These are phyloP conservation scores for Indicator maculatus DNA, from an alignment of 2,113 vertebrate species.

Conservation along the genomic window DNA sequence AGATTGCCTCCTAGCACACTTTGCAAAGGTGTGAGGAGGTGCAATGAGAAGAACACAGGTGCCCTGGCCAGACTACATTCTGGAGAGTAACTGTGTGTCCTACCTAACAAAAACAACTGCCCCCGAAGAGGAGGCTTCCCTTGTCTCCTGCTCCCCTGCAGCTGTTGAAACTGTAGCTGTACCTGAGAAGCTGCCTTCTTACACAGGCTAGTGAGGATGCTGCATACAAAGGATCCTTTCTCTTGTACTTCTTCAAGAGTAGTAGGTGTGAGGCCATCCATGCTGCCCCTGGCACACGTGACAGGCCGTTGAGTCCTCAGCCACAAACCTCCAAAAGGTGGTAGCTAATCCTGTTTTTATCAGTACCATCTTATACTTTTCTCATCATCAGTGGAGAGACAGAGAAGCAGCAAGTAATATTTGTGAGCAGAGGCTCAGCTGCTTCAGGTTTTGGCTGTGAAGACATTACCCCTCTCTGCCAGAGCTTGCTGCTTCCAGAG, in stretches of 20 bases:
- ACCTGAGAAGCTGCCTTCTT: not conserved
- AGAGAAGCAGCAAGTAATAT: not conserved
- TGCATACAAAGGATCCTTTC: not conserved
- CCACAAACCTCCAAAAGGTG: not conserved
- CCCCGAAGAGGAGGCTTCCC: not conserved
- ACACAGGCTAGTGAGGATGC: not conserved
- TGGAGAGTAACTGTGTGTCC: not conserved
- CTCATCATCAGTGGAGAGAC: not conserved
- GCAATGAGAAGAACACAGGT: not conserved
- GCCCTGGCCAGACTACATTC: not conserved
- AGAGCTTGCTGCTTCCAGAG: not conserved
- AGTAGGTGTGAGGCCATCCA: not conserved
- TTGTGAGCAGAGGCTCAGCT: not conserved
- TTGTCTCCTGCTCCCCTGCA: not conserved
- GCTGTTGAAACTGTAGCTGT: not conserved
- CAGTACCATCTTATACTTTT: not conserved
- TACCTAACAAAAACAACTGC: not conserved
- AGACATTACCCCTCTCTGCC: not conserved
- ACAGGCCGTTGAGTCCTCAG: not conserved
- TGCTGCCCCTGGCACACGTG: not conserved
- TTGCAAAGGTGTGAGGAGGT: not conserved
- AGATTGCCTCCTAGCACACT: not conserved
- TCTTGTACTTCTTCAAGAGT: not conserved
- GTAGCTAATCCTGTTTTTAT: constrained; percentile 10
- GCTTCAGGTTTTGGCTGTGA: not conserved